phyloP scores from a whole-genome alignment of 2,888 invertebrate genomes.

The Nomada fucata region DNA sequence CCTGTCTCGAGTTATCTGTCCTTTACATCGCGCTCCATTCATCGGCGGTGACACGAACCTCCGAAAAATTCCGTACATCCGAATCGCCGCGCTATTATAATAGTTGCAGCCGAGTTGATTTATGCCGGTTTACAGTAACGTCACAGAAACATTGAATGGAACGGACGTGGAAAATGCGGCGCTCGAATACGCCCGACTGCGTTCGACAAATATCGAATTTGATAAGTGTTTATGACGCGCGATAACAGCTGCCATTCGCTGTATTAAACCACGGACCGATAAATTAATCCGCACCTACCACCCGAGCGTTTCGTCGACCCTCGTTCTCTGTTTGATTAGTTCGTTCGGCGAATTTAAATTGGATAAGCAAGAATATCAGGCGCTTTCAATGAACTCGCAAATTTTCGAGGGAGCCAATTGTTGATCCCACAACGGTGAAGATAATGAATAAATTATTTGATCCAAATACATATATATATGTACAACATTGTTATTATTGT shows the following conservation, averaged over 20 bases:
- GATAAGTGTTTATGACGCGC: conserved; percentile 59
- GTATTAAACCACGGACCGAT: conserved; percentile 43
- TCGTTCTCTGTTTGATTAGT: neutral
- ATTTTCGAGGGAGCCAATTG: too few relatives aligned
- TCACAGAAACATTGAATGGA: neutral
- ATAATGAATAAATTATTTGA: too few relatives aligned
- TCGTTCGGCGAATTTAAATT: too few relatives aligned
- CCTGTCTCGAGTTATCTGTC: neutral
- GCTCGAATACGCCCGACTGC: conserved; percentile 32
- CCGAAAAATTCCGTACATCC: neutral
- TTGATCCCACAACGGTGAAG: too few relatives aligned
- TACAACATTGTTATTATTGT: too few relatives aligned
- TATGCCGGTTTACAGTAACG: conserved; percentile 2
- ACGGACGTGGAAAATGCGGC: conserved; percentile 28
- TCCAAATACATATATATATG: too few relatives aligned
- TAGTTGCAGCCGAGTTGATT: conserved; percentile 13
- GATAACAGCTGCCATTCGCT: conserved; percentile 31
- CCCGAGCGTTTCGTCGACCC: neutral
- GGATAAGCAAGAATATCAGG: too few relatives aligned
- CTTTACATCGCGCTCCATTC: neutral
- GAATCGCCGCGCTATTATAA: conserved; percentile 11
- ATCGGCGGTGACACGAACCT: neutral
- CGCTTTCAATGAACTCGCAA: too few relatives aligned
- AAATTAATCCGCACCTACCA: conserved; percentile 44
- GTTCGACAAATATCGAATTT: conserved; percentile 48